Conservation (phyloP, 1,140 invertebrate species). For the Protaetia brevitarsis region DNA sequence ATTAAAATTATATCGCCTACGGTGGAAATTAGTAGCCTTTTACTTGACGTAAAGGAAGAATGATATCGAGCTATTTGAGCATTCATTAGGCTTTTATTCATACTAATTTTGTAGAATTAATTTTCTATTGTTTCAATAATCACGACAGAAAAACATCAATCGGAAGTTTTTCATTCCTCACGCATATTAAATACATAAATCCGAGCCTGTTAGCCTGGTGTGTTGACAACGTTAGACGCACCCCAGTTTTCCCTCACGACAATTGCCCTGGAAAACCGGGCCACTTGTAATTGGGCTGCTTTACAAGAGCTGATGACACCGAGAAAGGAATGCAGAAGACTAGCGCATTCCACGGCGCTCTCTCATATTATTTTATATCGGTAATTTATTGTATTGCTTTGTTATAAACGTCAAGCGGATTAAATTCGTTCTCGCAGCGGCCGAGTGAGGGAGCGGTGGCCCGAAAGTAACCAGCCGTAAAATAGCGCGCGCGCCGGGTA, state of each 20-base stretch:
- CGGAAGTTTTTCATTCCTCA: background rate
- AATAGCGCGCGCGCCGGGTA: background rate
- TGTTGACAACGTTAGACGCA: background rate
- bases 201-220: conserved; percentile 2
- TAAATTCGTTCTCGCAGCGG: conserved; percentile 33
- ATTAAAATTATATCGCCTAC: too few species aligned
- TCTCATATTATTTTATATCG: conserved; percentile 48
- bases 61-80: too few species aligned
- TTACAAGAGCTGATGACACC: conserved; percentile 30
- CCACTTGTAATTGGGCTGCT: conserved; percentile 32
- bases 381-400: conserved; percentile 47
- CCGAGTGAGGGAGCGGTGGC: background rate
- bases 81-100: too few species aligned
- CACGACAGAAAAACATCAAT: too few species aligned
- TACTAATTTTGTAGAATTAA: too few species aligned
- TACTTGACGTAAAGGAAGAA: too few species aligned
- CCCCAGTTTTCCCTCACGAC: conserved; percentile 17
- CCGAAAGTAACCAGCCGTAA: conserved; percentile 4
- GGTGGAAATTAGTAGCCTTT: too few species aligned
- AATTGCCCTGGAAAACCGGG: conserved; percentile 20
- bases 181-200: background rate
- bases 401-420: conserved; percentile 43
- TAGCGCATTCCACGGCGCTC: conserved; percentile 33
- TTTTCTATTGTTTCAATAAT: too few species aligned
- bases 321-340: conserved; percentile 44